Conservation (phyloP, 1,140 invertebrate genomes). For the Drosophila nasuta region DNA sequence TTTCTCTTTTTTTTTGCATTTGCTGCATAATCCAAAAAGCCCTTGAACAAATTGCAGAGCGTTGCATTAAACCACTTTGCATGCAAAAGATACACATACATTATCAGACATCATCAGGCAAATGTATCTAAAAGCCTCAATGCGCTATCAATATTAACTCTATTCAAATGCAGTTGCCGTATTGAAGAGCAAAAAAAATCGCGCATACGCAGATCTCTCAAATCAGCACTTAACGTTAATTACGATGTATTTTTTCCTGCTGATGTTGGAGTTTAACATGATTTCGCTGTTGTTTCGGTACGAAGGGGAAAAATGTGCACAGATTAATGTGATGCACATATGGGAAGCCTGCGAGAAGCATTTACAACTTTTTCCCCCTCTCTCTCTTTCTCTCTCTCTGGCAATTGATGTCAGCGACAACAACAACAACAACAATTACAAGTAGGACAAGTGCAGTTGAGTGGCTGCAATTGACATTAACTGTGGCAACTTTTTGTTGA, state of each 20-base stretch:
- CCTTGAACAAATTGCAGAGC: conserved; percentile 15
- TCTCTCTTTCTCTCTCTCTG: neutral
- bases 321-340: conserved; percentile 61
- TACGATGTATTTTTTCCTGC: conserved; percentile 57
- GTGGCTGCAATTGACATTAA: conserved; percentile 75
- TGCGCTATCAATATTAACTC: conserved; percentile 32
- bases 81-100: conserved; percentile 9
- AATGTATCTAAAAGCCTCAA: conserved; percentile 16
- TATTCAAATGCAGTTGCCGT: conserved; percentile 22
- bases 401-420: conserved; percentile 59
- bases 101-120: conserved; percentile 16
- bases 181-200: conserved; percentile 25
- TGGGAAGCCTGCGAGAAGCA: conserved; percentile 4
- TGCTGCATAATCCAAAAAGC: conserved; percentile 19
- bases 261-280: conserved; percentile 64
- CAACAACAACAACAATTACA: neutral
- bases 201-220: conserved; percentile 29
- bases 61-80: conserved; percentile 6
- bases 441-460: conserved; percentile 32
- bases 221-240: conserved; percentile 81
- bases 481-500: conserved; percentile 41
- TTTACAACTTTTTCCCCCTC: conserved; percentile 46
- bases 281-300: conserved; percentile 21
- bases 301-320: neutral
- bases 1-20: neutral